phyloP scores from a whole-genome alignment of 1,140 invertebrate genomes.

The Mesaphorura yosii region DNA sequence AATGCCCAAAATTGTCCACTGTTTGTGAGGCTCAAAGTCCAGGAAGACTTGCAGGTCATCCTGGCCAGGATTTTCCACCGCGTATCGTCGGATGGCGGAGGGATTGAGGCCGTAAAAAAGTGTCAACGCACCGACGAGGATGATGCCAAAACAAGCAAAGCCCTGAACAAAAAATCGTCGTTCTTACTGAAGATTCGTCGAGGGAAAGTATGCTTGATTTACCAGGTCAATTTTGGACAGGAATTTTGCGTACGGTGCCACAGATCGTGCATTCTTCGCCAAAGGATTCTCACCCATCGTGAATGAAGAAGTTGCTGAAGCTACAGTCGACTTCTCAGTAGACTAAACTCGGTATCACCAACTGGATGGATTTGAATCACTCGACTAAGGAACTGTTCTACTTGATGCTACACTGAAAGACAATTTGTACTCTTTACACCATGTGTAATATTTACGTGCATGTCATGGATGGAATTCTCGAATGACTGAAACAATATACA shows the following conservation, averaged over 20 bases:
- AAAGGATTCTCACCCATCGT: neutral
- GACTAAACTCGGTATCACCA: no score
- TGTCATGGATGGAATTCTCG: no score
- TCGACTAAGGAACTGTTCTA: no score
- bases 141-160: neutral
- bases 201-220: neutral
- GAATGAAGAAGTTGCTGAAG: neutral
- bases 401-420: no score
- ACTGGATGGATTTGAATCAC: no score
- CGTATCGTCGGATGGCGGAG: neutral
- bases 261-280: neutral
- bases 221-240: neutral
- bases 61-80: neutral
- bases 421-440: no score
- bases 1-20: neutral
- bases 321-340: no score
- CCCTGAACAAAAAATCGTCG: neutral
- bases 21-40: neutral
- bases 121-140: neutral
- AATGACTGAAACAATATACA: no score
- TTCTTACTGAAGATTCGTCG: neutral
- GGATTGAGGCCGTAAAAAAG: neutral
- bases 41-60: neutral
- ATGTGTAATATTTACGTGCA: no score
- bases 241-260: no score